Conservation (phyloP, 2,113 vertebrate genomes). For the Bagarius yarrelli region DNA sequence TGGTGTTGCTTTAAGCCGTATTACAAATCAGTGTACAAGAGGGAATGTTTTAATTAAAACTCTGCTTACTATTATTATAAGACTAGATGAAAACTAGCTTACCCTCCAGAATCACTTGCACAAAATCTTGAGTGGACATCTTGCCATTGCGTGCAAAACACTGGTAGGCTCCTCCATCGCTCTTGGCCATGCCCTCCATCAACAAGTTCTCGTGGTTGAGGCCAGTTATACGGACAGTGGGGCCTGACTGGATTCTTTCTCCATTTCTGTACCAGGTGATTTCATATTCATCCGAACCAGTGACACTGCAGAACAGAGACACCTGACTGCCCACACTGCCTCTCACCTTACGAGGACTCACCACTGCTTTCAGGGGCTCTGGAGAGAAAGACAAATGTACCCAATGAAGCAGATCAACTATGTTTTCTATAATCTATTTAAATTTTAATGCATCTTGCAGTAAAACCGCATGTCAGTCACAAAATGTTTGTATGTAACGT, state of each 20-base stretch:
- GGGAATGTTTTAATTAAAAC: not conserved
- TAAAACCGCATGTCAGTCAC: not conserved
- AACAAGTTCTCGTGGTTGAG: conserved; percentile 88
- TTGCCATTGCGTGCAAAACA: conserved; percentile 93
- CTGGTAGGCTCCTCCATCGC: conserved; percentile 95
- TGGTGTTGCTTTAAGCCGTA: too few relatives aligned
- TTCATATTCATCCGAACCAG: conserved; percentile 88
- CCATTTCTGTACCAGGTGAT: conserved; percentile 96
- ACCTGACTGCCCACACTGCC: conserved; percentile 97
- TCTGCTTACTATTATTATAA: not conserved
- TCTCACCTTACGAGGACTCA: conserved; percentile 93
- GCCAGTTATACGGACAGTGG: conserved; percentile 87
- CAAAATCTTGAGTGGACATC: conserved; percentile 95
- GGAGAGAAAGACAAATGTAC: conserved; percentile 23
- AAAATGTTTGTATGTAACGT: too few relatives aligned
- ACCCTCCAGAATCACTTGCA: conserved; percentile 97
- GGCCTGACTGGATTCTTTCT: conserved; percentile 89
- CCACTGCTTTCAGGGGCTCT: conserved; percentile 93
- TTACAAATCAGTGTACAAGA: not conserved
- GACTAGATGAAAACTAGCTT: conserved; percentile 49
- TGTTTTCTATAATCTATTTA: not conserved
- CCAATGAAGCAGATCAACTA: not conserved
- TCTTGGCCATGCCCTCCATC: conserved; percentile 97
- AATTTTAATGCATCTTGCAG: not conserved
- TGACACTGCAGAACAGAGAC: conserved; percentile 91